phyloP scores from a whole-genome alignment of 2,113 vertebrate genomes.

The Oreotrochilus melanogaster region DNA sequence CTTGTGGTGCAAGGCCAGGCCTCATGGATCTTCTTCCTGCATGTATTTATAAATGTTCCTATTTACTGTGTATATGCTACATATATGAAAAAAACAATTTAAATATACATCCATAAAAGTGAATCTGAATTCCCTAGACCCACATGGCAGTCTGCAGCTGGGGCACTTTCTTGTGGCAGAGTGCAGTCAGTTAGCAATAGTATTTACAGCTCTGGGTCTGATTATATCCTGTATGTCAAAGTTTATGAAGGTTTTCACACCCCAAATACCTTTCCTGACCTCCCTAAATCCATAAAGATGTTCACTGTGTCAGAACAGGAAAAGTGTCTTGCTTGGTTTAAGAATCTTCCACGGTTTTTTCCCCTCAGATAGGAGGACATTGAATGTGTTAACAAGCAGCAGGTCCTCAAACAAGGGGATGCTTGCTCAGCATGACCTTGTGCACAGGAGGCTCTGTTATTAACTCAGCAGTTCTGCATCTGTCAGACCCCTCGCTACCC shows the following conservation, averaged over 20 bases:
- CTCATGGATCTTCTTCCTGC: neutral
- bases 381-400: neutral
- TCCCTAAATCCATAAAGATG: neutral
- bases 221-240: neutral
- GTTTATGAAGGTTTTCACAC: neutral
- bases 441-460: neutral
- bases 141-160: neutral
- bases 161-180: accelerated
- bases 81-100: neutral
- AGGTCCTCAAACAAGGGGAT: neutral
- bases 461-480: neutral
- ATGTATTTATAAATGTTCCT: neutral
- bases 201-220: neutral
- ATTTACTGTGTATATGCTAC: neutral
- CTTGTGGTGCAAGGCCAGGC: accelerated
- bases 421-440: neutral
- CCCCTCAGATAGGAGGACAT: accelerated
- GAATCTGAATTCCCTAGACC: neutral
- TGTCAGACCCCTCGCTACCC: neutral
- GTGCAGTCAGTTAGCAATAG: neutral
- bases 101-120: neutral
- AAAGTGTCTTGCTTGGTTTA: neutral
- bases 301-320: neutral
- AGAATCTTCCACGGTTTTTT: neutral
- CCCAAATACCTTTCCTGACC: neutral